Conservation (phyloP, 2,888 invertebrate genomes). For the Drosophila antonietae region DNA sequence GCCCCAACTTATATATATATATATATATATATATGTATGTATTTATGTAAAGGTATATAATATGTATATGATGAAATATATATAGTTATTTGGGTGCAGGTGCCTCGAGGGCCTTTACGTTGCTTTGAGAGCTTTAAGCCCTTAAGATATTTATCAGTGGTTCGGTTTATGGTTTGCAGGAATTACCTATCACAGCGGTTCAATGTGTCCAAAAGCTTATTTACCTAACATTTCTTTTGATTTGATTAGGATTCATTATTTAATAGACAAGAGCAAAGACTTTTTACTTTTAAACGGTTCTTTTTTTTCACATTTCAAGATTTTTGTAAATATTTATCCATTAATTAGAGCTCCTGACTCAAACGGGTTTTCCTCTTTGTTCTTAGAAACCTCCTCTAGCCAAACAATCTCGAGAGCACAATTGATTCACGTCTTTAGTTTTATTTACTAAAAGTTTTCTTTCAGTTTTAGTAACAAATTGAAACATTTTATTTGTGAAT, state of each 20-base stretch:
- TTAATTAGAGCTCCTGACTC: background rate
- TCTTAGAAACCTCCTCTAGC: background rate
- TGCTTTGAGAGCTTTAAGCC: slow-evolving; percentile 7
- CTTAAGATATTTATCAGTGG: slow-evolving; percentile 5
- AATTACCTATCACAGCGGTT: background rate
- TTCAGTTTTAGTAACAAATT: too few species aligned
- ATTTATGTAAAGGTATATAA: background rate
- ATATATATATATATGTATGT: background rate
- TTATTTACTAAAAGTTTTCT: too few species aligned
- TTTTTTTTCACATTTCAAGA: background rate
- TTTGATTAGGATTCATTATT: background rate
- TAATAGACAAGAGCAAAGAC: background rate
- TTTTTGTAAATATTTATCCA: background rate
- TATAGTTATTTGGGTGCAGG: slow-evolving; percentile 32
- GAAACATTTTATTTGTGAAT: background rate
- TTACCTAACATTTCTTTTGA: background rate
- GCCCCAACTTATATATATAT: slow-evolving; percentile 31
- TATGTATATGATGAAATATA: slow-evolving; percentile 3
- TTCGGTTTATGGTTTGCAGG: background rate
- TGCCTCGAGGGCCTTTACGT: slow-evolving; percentile 21
- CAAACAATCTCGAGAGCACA: background rate
- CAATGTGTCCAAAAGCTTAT: background rate
- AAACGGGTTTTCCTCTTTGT: background rate
- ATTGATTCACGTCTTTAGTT: background rate
- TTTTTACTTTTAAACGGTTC: background rate